A percentile compares a stretch with the other conserved stretches of the same genome.
Conservation (phyloP, 2,888 invertebrate species). For the Pachycephus smyrnensis region DNA sequence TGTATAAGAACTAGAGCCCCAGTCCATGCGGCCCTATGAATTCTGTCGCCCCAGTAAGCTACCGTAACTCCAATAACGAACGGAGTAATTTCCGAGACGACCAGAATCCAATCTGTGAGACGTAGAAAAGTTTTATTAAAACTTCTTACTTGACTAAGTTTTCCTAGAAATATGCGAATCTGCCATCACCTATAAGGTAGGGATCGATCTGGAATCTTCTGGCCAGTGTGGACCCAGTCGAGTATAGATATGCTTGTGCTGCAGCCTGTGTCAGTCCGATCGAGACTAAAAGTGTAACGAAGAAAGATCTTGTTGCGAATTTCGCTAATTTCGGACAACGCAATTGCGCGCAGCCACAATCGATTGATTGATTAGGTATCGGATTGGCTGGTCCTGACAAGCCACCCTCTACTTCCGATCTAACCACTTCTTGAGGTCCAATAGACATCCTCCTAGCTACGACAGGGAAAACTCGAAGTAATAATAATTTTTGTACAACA, state of each 20-base stretch:
- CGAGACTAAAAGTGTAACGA: constrained; percentile 53
- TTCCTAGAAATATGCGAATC: neutral
- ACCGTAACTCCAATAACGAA: constrained; percentile 69
- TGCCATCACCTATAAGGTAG: constrained; percentile 48
- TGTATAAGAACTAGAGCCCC: constrained; percentile 71
- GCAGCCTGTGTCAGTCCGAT: constrained; percentile 58
- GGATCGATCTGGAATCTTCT: constrained; percentile 57
- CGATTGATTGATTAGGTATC: constrained; percentile 57
- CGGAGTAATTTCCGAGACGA: constrained; percentile 70
- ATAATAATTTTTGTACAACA: neutral
- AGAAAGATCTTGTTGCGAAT: constrained; percentile 58
- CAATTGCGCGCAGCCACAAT: constrained; percentile 60
- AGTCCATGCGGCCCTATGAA: constrained; percentile 73
- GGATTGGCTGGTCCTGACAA: constrained; percentile 61
- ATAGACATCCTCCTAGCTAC: constrained; percentile 46
- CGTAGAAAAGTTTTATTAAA: constrained; percentile 14
- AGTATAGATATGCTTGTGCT: constrained; percentile 51
- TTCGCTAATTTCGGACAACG: constrained; percentile 57
- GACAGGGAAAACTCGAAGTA: neutral
- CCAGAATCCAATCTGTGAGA: constrained; percentile 72
- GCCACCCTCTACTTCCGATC: constrained; percentile 54
- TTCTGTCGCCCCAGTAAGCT: constrained; percentile 72
- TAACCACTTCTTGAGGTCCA: constrained; percentile 54
- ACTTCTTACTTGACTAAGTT: neutral
- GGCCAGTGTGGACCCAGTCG: constrained; percentile 55